Conservation (phyloP, 2,888 invertebrate species). For the Keiferia lycopersicella region DNA sequence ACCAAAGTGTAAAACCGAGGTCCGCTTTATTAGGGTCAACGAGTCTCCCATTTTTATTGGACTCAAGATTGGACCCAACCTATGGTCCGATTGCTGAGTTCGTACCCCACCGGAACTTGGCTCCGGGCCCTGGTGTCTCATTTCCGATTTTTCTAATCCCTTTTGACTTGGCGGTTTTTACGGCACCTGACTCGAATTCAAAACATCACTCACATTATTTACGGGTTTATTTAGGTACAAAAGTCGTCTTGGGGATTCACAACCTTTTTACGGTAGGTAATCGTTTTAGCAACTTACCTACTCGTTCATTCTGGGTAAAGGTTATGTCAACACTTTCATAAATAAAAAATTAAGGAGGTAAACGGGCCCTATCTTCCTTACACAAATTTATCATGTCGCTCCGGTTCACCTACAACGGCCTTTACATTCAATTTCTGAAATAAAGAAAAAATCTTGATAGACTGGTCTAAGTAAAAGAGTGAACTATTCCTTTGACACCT, state of each 20-base stretch:
- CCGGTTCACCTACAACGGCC: too few relatives aligned
- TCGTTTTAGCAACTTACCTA: background rate
- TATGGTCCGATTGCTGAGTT: constrained; percentile 24
- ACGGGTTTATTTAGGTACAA: background rate
- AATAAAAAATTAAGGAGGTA: too few relatives aligned
- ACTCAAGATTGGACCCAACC: constrained; percentile 18
- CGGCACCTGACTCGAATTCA: constrained; percentile 6
- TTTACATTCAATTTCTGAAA: too few relatives aligned
- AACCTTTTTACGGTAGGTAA: background rate
- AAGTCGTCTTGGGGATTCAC: background rate
- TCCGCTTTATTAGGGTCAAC: constrained; percentile 43
- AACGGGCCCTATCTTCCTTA: too few relatives aligned
- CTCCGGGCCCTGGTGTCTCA: constrained; percentile 14
- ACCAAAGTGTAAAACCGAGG: constrained; percentile 38
- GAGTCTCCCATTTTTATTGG: constrained; percentile 41
- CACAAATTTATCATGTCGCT: too few relatives aligned
- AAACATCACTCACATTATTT: background rate
- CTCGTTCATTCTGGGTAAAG: background rate
- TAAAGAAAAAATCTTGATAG: too few relatives aligned
- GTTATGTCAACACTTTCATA: too few relatives aligned
- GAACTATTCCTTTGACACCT: constrained; percentile 8
- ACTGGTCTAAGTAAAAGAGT: too few relatives aligned
- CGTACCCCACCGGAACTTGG: constrained; percentile 14
- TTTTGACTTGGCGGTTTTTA: constrained; percentile 14
- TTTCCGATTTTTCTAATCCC: constrained; percentile 21